Evolutionary conservation across 1,140 invertebrate genomes (phyloP).

Genomic region (Belonocnema kinseyi): DNA sequence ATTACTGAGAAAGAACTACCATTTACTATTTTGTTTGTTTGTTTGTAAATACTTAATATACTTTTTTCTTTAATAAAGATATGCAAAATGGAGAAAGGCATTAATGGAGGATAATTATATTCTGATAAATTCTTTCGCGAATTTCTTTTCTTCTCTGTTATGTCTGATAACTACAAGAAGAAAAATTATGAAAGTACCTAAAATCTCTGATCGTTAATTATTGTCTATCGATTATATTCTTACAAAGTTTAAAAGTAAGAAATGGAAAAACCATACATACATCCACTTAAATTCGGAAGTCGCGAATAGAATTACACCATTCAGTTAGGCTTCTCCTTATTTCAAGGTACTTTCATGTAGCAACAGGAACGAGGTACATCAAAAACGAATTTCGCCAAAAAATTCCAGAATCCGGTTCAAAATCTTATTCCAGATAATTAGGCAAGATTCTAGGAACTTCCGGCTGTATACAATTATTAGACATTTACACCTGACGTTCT

Average conservation of each 20-base stretch:
- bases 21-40: too few relatives aligned
- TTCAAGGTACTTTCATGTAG: conserved; percentile 27
- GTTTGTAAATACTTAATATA: too few relatives aligned
- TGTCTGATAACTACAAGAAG: neutral
- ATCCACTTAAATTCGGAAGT: neutral
- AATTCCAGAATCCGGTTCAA: neutral
- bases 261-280: neutral
- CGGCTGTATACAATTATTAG: neutral
- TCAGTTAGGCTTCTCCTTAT: conserved; percentile 24
- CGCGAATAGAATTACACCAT: neutral
- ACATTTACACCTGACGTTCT: neutral
- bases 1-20: too few relatives aligned
- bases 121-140: too few relatives aligned
- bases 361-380: conserved; percentile 5
- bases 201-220: conserved; percentile 4
- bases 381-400: conserved; percentile 6
- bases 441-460: neutral
- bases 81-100: too few relatives aligned
- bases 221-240: conserved; percentile 4
- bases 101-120: too few relatives aligned
- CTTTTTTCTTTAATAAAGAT: too few relatives aligned
- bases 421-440: neutral
- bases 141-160: neutral
- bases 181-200: conserved; percentile 19
- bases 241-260: neutral